These are phyloP conservation scores for Amiota minor DNA, from an alignment of 2,888 invertebrate species.

Conservation along the genomic window DNA sequence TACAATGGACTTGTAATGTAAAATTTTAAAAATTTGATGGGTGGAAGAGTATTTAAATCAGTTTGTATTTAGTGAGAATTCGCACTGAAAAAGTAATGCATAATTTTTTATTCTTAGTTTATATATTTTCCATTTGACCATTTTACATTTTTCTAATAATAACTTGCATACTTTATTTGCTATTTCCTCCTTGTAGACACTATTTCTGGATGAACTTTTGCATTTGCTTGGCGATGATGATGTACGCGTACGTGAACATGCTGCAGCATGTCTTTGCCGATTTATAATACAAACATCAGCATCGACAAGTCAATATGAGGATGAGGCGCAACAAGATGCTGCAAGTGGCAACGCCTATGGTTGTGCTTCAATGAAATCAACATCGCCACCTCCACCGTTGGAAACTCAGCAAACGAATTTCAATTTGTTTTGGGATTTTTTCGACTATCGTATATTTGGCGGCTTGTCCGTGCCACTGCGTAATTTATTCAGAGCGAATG, in stretches of 20 bases:
- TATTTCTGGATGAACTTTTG: slow-evolving; percentile 72
- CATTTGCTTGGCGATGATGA: slow-evolving; percentile 73
- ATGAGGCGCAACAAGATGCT: slow-evolving; percentile 39
- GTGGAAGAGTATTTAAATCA: too few relatives aligned
- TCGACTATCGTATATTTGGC: slow-evolving; percentile 71
- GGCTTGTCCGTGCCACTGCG: slow-evolving; percentile 71
- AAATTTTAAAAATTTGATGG: too few relatives aligned
- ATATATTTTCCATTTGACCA: slow-evolving; percentile 49
- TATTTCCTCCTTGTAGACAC: slow-evolving; percentile 58
- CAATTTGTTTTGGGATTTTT: slow-evolving; percentile 72
- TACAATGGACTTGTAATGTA: too few relatives aligned
- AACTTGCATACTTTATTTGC: slow-evolving; percentile 27
- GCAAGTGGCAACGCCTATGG: slow-evolving; percentile 37
- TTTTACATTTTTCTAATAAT: not conserved
- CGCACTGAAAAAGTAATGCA: not conserved
- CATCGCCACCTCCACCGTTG: slow-evolving; percentile 45
- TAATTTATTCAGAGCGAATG: slow-evolving; percentile 69
- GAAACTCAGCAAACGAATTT: slow-evolving; percentile 71
- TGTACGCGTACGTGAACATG: slow-evolving; percentile 72
- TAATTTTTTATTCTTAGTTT: slow-evolving; percentile 51
- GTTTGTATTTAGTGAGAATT: too few relatives aligned
- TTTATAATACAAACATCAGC: slow-evolving; percentile 70
- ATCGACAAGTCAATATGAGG: slow-evolving; percentile 34
- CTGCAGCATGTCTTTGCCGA: slow-evolving; percentile 69
- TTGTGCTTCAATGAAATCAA: not conserved